phyloP scores from a whole-genome alignment of 2,888 invertebrate species.

The Atethmia centrago region DNA sequence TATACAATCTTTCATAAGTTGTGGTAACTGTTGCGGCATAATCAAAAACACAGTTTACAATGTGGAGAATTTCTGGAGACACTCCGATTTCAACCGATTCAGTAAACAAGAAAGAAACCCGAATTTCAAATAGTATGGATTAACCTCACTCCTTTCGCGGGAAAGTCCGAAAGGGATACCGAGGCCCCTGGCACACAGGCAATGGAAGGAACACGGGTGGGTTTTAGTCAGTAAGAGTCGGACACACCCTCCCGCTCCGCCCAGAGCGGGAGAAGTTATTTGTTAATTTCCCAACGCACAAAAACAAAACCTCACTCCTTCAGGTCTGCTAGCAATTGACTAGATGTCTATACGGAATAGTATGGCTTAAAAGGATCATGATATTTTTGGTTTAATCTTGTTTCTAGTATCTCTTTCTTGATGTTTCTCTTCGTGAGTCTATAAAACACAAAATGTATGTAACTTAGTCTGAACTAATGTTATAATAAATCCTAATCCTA shows the following conservation, averaged over 20 bases:
- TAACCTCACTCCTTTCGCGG: background rate
- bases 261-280: no score
- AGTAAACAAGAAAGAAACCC: background rate
- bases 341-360: no score
- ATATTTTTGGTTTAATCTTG: background rate
- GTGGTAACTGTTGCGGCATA: conserved; percentile 1
- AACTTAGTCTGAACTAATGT: background rate
- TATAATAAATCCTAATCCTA: no score
- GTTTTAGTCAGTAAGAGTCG: no score
- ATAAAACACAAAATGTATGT: background rate
- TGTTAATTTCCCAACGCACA: no score
- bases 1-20: conserved; percentile 9
- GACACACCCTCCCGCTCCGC: no score
- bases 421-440: background rate
- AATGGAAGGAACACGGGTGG: no score
- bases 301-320: background rate
- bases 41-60: conserved; percentile 2
- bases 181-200: no score
- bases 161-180: no score
- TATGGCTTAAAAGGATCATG: background rate
- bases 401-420: background rate
- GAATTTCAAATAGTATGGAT: background rate
- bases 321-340: background rate
- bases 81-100: background rate
- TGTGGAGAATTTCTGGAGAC: background rate